Percentiles rank a stretch among this genome's conserved stretches.
These are phyloP conservation scores for Andrena minutula DNA, from an alignment of 2,888 invertebrate genomes.

Conservation along the genomic window DNA sequence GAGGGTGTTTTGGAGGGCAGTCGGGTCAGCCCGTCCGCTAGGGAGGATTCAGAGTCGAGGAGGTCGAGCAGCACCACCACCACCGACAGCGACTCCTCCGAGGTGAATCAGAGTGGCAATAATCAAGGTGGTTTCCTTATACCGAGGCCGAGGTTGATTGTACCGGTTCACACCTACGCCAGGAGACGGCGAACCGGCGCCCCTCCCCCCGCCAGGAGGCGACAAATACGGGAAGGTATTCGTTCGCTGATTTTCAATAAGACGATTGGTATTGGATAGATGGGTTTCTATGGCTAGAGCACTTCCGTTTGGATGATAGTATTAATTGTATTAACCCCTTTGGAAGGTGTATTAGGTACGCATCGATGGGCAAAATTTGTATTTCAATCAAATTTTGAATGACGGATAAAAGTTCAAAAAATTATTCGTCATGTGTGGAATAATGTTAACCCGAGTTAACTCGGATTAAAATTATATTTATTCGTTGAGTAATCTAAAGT, in stretches of 20 bases:
- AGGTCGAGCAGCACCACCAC: constrained; percentile 77
- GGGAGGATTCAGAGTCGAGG: constrained; percentile 75
- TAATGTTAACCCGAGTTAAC: no score
- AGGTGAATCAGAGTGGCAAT: constrained; percentile 70
- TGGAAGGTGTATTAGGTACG: no score
- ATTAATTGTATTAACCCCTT: no score
- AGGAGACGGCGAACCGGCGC: constrained; percentile 93
- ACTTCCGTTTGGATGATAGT: no score
- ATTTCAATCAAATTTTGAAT: no score
- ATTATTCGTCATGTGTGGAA: no score
- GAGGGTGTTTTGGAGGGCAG: constrained; percentile 75
- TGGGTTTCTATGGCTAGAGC: no score
- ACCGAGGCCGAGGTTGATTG: constrained; percentile 94
- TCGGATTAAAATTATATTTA: no score
- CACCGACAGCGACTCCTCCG: constrained; percentile 79
- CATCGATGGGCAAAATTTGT: no score
- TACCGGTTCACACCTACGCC: constrained; percentile 95
- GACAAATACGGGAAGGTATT: constrained; percentile 84
- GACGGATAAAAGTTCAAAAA: no score
- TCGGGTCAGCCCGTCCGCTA: constrained; percentile 43
- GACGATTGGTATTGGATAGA: background rate
- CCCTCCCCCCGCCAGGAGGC: constrained; percentile 85
- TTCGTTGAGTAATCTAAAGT: no score
- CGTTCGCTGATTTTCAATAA: no score
- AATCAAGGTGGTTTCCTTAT: constrained; percentile 88